These are phyloP conservation scores for Sturnus vulgaris DNA, from an alignment of 2,113 vertebrate genomes.

Conservation along the genomic window DNA sequence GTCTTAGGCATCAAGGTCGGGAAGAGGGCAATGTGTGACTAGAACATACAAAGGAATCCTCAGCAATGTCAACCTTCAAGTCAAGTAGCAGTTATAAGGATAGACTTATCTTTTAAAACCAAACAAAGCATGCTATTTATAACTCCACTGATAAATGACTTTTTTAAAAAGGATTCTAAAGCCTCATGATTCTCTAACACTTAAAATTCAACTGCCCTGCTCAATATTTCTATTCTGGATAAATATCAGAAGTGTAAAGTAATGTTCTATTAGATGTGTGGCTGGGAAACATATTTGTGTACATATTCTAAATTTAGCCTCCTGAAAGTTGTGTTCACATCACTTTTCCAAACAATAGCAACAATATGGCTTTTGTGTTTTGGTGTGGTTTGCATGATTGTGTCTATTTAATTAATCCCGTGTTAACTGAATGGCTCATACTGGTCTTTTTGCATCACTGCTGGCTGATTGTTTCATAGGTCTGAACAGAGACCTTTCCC, in stretches of 20 bases:
- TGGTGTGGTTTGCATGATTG: not conserved
- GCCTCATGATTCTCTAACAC: not conserved
- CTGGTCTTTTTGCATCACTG: not conserved
- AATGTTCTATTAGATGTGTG: not conserved
- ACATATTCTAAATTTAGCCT: slow-evolving; percentile 40
- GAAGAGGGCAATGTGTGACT: not conserved
- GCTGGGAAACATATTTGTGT: not conserved
- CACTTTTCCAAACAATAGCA: not conserved
- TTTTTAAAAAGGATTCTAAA: not conserved
- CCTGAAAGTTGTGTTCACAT: not conserved
- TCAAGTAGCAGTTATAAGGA: not conserved
- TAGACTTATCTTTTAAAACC: not conserved
- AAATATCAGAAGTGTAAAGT: not conserved
- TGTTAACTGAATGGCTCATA: not conserved
- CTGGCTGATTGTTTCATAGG: not conserved
- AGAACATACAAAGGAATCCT: not conserved
- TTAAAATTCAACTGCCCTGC: not conserved
- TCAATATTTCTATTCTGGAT: not conserved
- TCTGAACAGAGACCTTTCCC: not conserved
- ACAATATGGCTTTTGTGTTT: not conserved
- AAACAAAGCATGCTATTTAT: not conserved
- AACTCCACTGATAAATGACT: not conserved
- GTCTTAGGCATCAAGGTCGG: not conserved
- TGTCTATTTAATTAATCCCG: not conserved
- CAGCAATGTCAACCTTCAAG: not conserved